A percentile compares a stretch with the other conserved stretches of the same genome.
Conservation (phyloP, 2,888 invertebrate genomes). For the Rhimphoctona megacephalus region DNA sequence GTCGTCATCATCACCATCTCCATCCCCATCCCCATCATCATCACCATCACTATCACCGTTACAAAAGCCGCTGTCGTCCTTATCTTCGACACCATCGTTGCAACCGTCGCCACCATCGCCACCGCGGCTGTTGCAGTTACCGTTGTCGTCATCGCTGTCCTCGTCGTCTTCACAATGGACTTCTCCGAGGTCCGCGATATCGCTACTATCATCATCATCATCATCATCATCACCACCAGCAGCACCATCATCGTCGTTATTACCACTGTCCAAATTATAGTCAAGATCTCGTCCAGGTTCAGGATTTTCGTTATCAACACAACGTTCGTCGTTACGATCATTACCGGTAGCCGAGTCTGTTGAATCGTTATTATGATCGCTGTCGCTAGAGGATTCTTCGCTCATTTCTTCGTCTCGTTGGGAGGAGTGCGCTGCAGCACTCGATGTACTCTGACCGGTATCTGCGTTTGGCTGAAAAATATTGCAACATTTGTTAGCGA, state of each 20-base stretch:
- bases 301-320: constrained; percentile 1
- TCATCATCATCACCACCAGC: constrained; percentile 1
- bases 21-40: no score
- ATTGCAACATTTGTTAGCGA: not conserved
- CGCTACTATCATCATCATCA: not conserved
- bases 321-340: constrained; percentile 4
- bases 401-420: not conserved
- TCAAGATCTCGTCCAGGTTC: constrained; percentile 9
- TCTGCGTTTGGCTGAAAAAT: constrained; percentile 7
- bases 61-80: not conserved
- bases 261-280: constrained; percentile 3
- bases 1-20: not conserved
- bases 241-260: constrained; percentile 3
- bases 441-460: constrained; percentile 19
- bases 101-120: not conserved
- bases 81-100: not conserved
- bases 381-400: not conserved
- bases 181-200: not conserved
- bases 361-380: constrained; percentile 1
- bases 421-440: constrained; percentile 16
- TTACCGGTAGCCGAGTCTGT: not conserved
- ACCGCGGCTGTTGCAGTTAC: not conserved
- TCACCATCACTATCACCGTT: not conserved
- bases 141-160: constrained; percentile 3
- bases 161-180: no score